phyloP scores from a whole-genome alignment of 1,140 invertebrate genomes.

The Drosophila grimshawi region DNA sequence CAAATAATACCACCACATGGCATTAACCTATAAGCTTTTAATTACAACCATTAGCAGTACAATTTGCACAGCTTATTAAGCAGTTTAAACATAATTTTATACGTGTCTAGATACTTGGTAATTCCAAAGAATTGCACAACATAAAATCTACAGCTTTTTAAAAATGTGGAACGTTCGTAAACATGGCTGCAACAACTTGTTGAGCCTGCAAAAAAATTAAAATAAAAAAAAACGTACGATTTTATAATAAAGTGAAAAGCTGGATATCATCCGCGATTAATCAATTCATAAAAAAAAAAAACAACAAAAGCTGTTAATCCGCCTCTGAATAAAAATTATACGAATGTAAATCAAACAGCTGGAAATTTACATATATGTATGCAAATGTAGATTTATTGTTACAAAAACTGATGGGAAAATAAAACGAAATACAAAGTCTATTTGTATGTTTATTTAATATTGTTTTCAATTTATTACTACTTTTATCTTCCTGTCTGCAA shows the following conservation, averaged over 20 bases:
- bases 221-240: not conserved
- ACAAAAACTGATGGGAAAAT: no score
- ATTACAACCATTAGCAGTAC: no score
- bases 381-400: not conserved
- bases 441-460: not conserved
- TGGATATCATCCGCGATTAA: no score
- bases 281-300: not conserved
- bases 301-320: not conserved
- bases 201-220: constrained; percentile 9
- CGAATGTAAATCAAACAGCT: no score
- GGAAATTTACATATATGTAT: not conserved
- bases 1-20: not conserved
- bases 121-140: not conserved
- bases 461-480: not conserved
- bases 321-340: not conserved
- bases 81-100: not conserved
- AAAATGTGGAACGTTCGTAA: not conserved
- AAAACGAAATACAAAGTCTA: not conserved
- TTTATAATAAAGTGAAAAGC: not conserved
- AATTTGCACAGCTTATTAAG: not conserved
- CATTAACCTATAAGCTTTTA: not conserved
- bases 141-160: not conserved
- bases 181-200: constrained; percentile 8
- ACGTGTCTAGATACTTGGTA: not conserved
- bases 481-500: not conserved